Percentiles rank a stretch among this genome's conserved stretches.
phyloP scores from a whole-genome alignment of 2,113 vertebrate species.

The Protomyctophum bolini region DNA sequence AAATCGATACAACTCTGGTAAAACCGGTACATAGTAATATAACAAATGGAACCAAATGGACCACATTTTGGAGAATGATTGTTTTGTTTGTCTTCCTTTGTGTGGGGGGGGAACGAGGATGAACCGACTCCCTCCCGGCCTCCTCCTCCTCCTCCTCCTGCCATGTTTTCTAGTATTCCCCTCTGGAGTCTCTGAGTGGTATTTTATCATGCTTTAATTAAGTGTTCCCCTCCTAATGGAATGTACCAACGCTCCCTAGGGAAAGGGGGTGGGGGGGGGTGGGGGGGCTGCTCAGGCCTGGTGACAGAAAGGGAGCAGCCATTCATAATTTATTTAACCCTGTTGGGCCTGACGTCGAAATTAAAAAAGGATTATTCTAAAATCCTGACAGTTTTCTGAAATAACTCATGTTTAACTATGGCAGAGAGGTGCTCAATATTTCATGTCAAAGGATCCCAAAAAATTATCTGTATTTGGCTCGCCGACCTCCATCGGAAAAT shows the following conservation, averaged over 20 bases:
- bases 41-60: too few species aligned
- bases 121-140: slow-evolving; percentile 21
- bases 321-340: slow-evolving; percentile 67
- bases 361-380: too few species aligned
- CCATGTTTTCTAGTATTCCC: slow-evolving; percentile 25
- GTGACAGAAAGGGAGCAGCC: slow-evolving; percentile 72
- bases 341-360: too few species aligned
- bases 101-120: slow-evolving; percentile 24
- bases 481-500: too few species aligned
- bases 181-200: slow-evolving; percentile 61
- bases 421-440: too few species aligned
- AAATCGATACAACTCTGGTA: too few species aligned
- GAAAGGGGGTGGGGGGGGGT: slow-evolving; percentile 24
- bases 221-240: slow-evolving; percentile 72
- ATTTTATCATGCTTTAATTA: slow-evolving; percentile 76
- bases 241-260: slow-evolving; percentile 64
- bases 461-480: too few species aligned
- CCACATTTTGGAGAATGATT: not conserved
- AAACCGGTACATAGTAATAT: too few species aligned
- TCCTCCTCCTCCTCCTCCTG: slow-evolving; percentile 7
- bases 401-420: too few species aligned
- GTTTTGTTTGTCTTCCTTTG: not conserved
- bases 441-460: too few species aligned
- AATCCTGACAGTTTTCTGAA: too few species aligned
- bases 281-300: slow-evolving; percentile 35